phyloP scores from a whole-genome alignment of 1,140 invertebrate genomes.

The Drosophila bifasciata region DNA sequence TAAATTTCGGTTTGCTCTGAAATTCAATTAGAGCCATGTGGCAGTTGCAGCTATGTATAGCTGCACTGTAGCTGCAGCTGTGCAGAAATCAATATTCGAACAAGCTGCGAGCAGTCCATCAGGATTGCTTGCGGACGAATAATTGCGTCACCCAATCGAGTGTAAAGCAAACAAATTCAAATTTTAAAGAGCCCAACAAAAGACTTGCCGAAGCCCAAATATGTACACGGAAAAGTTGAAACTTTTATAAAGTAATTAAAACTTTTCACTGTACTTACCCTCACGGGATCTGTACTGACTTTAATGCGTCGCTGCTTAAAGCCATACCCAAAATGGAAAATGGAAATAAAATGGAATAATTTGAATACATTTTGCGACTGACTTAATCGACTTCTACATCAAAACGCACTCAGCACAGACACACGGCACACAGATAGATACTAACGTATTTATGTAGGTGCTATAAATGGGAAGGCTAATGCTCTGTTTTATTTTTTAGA shows the following conservation, averaged over 20 bases:
- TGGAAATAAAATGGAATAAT: conserved; percentile 16
- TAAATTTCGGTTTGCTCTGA: neutral
- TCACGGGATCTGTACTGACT: conserved; percentile 12
- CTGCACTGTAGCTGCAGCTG: neutral
- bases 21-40: neutral
- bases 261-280: conserved; percentile 32
- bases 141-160: no score
- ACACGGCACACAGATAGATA: neutral
- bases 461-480: neutral
- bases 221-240: conserved; percentile 35
- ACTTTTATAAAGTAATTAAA: conserved; percentile 44
- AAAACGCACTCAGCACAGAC: conserved; percentile 28
- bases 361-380: conserved; percentile 24
- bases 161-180: conserved; percentile 12
- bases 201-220: conserved; percentile 16
- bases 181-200: conserved; percentile 1
- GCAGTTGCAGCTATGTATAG: neutral
- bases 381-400: conserved; percentile 14
- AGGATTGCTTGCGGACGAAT: no score
- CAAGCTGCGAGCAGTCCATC: no score
- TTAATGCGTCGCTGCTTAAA: no score
- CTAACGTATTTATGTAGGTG: neutral
- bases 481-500: conserved; percentile 86
- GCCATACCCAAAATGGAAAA: conserved; percentile 12
- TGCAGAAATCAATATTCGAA: no score